Evolutionary conservation across 2,797 vertebrate genomes (phyloP).

Genomic region (Xenopus petersii): DNA sequence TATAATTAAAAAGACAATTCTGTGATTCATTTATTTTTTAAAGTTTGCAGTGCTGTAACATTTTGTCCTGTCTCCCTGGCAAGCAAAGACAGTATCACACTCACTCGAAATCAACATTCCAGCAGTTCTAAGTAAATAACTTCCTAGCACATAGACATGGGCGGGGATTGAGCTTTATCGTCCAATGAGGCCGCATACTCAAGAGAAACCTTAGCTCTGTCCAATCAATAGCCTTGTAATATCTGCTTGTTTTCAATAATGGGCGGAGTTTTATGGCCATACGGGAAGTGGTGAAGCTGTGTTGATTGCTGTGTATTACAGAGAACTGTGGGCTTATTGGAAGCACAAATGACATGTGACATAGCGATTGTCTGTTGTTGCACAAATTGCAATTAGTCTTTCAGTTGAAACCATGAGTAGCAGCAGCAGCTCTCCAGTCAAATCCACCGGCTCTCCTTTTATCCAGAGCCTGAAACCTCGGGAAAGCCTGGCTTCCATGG

Average conservation of each 20-base stretch:
- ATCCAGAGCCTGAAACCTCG: conserved; percentile 48
- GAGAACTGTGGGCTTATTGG: too few relatives aligned
- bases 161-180: not conserved
- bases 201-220: not conserved
- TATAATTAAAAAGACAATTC: not conserved
- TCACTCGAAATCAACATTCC: too few relatives aligned
- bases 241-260: not conserved
- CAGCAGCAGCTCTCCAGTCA: not conserved
- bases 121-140: too few relatives aligned
- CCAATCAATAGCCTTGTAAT: conserved; percentile 12
- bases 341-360: conserved; percentile 11
- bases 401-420: conserved; percentile 12
- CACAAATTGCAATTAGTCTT: not conserved
- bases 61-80: too few relatives aligned
- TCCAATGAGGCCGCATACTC: not conserved
- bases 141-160: not conserved
- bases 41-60: too few relatives aligned
- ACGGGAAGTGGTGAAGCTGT: too few relatives aligned
- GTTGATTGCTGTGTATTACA: too few relatives aligned
- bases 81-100: too few relatives aligned
- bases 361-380: not conserved
- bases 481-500: conserved; percentile 45
- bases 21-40: too few relatives aligned
- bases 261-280: too few relatives aligned
- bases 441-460: not conserved